Evolutionary conservation across 2,888 invertebrate species (phyloP), one percentile per base, ranked within the genome.

Genomic region (Heliconius cydno): DNA sequence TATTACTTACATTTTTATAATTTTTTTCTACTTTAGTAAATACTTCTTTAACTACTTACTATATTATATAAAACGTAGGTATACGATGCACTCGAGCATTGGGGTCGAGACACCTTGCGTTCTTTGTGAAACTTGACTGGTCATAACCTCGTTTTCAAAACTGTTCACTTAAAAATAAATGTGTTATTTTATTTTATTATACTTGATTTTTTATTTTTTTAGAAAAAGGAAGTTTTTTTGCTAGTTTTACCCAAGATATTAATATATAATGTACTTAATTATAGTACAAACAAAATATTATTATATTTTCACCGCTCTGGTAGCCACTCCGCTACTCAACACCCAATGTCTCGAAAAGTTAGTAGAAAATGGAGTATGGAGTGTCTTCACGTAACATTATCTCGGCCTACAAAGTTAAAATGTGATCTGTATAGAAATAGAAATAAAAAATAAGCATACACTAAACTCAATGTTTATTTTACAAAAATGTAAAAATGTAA

Each of bases 101-200:
- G 63, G 74, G 78, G 78, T 79, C 74, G 78, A 75, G 73, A 74
- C 78, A 78, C 78, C 74, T 74, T 60, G 78, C 78, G 67, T 52
- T 71, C 52, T 75, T 75, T 75, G 75, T 75, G 75, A 75, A 66
- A 75, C 75, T 66, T 75, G 75, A 75, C 75, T 75, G 75, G 41
- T 65, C 75, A 66, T 75, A 66, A 75, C 75, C 75, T 75, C 66
- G 65, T 75, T 75, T 75, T 66, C 25, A 41, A 75, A 75, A 66
- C 25, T 66, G 66, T 75, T 75, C 41, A 34, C 57, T 60, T 25
- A 73, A 73, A 73, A 73, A 25, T 73, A 73, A 38, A 73, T 73
- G 60, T 57, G 30, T 30, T 73, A 34, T 73, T 72, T 73, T 60
- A 72, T 72, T 30, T 72, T 25, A 7, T 70, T 30, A n/a, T 13